These are phyloP conservation scores for Mellilla xanthometata DNA, from an alignment of 2,888 invertebrate genomes.

Conservation along the genomic window DNA sequence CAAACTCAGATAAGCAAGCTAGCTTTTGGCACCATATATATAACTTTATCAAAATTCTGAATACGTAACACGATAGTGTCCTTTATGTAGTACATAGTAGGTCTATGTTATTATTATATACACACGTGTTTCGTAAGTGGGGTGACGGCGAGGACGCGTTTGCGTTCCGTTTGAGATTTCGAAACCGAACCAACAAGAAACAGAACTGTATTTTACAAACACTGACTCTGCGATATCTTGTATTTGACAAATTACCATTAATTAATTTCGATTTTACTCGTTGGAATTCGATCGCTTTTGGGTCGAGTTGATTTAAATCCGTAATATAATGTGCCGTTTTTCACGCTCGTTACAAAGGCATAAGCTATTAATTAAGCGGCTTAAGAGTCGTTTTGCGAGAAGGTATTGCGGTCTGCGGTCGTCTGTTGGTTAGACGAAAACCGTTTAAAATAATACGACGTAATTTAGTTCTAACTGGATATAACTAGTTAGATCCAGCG, in stretches of 20 bases:
- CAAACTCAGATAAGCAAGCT: conserved; percentile 10
- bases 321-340: conserved; percentile 2
- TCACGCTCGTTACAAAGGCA: not conserved
- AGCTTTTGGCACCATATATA: too few relatives aligned
- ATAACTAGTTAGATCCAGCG: conserved; percentile 52
- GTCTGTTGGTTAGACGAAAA: conserved; percentile 26
- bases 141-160: conserved; percentile 40
- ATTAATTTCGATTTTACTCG: conserved; percentile 23
- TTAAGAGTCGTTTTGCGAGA: not conserved
- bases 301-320: conserved; percentile 18
- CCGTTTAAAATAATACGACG: conserved; percentile 46
- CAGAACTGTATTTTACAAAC: conserved; percentile 34
- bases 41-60: conserved; percentile 6
- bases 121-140: conserved; percentile 40
- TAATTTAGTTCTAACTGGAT: conserved; percentile 53
- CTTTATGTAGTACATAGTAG: conserved; percentile 27
- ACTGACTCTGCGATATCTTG: conserved; percentile 24
- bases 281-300: conserved; percentile 19
- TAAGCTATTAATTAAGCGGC: conserved; percentile 7
- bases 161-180: conserved; percentile 43
- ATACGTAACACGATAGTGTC: conserved; percentile 20
- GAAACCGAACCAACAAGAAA: conserved; percentile 40
- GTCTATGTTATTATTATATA: conserved; percentile 35
- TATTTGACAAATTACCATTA: conserved; percentile 29
- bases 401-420: conserved; percentile 20